Base-by-base conservation (phyloP, 2,797 vertebrate species). In the Cygnus olor region DNA sequence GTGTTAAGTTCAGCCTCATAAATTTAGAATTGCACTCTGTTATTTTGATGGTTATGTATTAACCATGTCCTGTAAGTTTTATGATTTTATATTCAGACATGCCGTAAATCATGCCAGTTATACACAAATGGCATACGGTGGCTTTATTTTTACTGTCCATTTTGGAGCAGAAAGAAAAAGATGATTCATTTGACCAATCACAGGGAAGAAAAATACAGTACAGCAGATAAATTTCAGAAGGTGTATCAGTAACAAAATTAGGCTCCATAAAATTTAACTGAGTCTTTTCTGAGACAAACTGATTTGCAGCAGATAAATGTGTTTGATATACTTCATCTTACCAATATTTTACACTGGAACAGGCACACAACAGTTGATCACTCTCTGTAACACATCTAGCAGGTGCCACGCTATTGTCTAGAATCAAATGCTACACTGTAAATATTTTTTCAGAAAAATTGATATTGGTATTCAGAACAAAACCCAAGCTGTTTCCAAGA, bases 11-110 rank as follows among this genome's bases (percentile, higher is more conserved):
- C 97, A 98, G 98, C 98, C 93, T 98, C 97, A 98, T 98, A 98
- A 98, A 99, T 98, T 99, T 99, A 99, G 98, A 99, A 98, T 98
- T 98, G 95, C 97, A 98, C 97, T 98, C 98, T 98, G 98, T 98
- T 99, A 98, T 98, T 98, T 98, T 97, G 96, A 97, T 97, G 97
- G 97, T 97, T 98, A 98, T 98, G 97, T 97, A 97, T 98, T 98
- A 98, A 98, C 96, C 97, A 97, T 85, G 95, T 98, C 97, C 97
- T 98, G 98, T 98, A 98, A 98, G 94, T 98, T 99, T 99, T 98
- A 99, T 96, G 98, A 98, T 98, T 98, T 98, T 91, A 97, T 96
- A 98, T 98, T 97, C 95, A 97, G 97, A 96, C 57, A 34, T 92
- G 97, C 97, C 97, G 96, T 99, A 99, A 99, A 99, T 99, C 98